phyloP scores from a whole-genome alignment of 2,888 invertebrate species.

The Cantharis lateralis region DNA sequence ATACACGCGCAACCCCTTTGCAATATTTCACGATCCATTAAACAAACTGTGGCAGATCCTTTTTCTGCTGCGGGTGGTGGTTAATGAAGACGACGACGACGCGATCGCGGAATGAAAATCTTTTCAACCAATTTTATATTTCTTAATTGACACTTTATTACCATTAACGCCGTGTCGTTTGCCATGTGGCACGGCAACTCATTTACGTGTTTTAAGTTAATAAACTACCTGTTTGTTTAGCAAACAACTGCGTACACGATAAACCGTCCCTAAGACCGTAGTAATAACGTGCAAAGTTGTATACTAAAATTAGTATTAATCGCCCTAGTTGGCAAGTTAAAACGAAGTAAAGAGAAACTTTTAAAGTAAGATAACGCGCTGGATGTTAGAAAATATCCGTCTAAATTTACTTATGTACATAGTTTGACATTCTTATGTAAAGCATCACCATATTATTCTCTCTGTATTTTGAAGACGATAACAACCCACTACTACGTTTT shows the following conservation, averaged over 20 bases:
- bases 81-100: background rate
- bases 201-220: too few species aligned
- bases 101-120: background rate
- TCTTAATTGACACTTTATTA: background rate
- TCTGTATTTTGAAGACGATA: background rate
- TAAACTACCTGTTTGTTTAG: background rate
- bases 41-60: slow-evolving; percentile 10
- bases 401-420: background rate
- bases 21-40: slow-evolving; percentile 29
- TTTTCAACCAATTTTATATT: background rate
- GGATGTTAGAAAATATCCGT: background rate
- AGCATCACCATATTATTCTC: background rate
- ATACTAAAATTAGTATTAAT: background rate
- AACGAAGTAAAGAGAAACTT: background rate
- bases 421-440: background rate
- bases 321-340: background rate
- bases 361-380: background rate
- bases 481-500: background rate
- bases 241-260: background rate
- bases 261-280: background rate
- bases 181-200: too few species aligned
- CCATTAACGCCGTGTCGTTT: too few species aligned
- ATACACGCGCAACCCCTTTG: slow-evolving; percentile 14
- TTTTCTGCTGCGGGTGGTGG: slow-evolving; percentile 5
- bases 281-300: background rate